Evolutionary conservation across 2,888 invertebrate species (phyloP).

Genomic region (Physocephala rufipes): DNA sequence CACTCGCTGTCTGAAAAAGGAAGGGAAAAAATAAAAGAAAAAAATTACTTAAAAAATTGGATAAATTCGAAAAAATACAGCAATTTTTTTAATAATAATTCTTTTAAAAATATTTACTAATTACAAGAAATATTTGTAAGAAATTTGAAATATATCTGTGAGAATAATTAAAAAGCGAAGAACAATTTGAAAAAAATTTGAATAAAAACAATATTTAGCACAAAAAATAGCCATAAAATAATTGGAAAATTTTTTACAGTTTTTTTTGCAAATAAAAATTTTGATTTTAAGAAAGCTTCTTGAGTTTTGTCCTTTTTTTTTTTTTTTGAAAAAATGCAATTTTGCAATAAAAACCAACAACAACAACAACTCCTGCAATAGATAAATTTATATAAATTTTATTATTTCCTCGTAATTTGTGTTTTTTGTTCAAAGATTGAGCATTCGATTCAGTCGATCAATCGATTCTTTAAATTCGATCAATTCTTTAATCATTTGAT

Average conservation of each 20-base stretch:
- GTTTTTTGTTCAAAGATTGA: no score
- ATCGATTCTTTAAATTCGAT: background rate
- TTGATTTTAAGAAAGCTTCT: no score
- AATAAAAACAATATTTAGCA: no score
- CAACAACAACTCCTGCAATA: slow-evolving; percentile 21
- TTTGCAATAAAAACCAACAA: background rate
- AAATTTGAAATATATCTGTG: background rate
- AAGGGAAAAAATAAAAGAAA: slow-evolving; percentile 31
- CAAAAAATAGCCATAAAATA: no score
- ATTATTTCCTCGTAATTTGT: background rate
- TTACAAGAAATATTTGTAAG: background rate
- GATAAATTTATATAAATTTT: background rate
- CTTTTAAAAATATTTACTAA: no score
- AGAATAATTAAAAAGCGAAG: no score
- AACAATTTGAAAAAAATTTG: no score
- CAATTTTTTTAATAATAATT: background rate
- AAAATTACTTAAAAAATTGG: background rate
- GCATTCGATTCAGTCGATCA: no score
- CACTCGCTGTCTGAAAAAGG: slow-evolving; percentile 81
- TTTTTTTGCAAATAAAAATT: no score
- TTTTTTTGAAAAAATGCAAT: background rate
- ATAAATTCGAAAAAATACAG: slow-evolving; percentile 16
- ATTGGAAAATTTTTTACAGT: no score
- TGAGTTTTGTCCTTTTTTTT: no score
- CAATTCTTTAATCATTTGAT: no score